These are phyloP conservation scores for Campoletis sonorensis DNA, from an alignment of 1,140 invertebrate species.

Conservation along the genomic window DNA sequence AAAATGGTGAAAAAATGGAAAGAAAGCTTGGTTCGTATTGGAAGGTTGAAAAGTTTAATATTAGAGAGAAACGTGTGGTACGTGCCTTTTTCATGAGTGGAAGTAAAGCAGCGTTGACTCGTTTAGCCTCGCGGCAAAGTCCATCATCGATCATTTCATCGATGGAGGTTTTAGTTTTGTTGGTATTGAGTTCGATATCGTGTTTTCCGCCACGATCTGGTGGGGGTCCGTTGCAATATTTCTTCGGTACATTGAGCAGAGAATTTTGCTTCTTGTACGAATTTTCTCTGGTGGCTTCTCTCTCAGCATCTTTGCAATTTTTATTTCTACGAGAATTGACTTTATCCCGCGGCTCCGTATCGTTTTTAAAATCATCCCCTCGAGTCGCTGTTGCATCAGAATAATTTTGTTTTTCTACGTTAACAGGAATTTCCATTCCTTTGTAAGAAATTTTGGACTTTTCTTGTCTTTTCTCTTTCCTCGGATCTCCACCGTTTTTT, in stretches of 20 bases:
- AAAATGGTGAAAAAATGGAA: no score
- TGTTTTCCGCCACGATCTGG: background rate
- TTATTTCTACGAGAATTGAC: background rate
- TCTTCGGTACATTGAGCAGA: background rate
- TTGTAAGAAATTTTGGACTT: background rate
- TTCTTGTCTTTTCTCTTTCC: background rate
- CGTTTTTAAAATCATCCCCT: background rate
- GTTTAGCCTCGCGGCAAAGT: conserved; percentile 23
- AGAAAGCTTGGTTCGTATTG: no score
- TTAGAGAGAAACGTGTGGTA: background rate
- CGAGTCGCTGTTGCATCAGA: background rate
- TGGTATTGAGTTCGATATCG: conserved; percentile 9
- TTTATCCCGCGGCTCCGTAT: background rate
- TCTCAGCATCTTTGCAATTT: background rate
- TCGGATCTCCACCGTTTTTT: background rate
- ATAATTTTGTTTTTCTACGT: background rate
- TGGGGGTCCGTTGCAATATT: background rate
- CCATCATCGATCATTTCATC: background rate
- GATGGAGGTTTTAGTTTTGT: conserved; percentile 29
- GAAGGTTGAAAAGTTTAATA: no score
- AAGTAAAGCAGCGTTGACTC: background rate
- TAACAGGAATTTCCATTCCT: background rate
- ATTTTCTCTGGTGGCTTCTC: conserved; percentile 35
- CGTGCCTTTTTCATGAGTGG: conserved; percentile 6
- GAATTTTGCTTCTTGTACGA: conserved; percentile 9